A percentile compares a stretch with the other conserved stretches of the same genome.
Evolutionary conservation across 2,888 invertebrate genomes (phyloP).

Genomic region (Nomada fucata): DNA sequence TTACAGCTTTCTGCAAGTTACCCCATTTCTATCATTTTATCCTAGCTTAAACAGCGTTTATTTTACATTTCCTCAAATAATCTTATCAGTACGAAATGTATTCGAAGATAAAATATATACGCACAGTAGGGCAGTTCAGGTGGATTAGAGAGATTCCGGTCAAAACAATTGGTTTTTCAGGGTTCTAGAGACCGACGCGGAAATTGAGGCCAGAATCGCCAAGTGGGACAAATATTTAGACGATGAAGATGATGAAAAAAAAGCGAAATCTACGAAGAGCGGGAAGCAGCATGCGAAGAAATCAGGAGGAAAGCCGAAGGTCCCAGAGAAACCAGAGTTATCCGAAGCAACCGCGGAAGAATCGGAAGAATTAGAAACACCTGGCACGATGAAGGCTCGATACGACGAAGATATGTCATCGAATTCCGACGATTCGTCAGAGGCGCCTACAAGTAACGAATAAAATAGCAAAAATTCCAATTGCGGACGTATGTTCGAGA

Average conservation of each 20-base stretch:
- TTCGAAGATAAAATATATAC: too few relatives aligned
- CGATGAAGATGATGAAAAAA: slow-evolving; percentile 84
- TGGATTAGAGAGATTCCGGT: too few relatives aligned
- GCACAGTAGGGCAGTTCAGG: not conserved
- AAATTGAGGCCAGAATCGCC: slow-evolving; percentile 91
- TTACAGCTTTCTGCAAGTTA: too few relatives aligned
- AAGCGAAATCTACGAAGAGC: slow-evolving; percentile 8
- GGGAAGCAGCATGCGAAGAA: slow-evolving; percentile 11
- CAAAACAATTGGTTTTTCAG: slow-evolving; percentile 80
- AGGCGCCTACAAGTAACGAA: not conserved
- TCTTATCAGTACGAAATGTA: not conserved
- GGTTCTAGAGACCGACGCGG: slow-evolving; percentile 95
- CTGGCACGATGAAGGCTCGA: not conserved
- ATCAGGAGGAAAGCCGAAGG: not conserved
- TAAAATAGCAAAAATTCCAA: not conserved
- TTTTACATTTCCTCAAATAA: not conserved
- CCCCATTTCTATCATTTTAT: too few relatives aligned
- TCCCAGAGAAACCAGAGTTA: not conserved
- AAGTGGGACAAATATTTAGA: slow-evolving; percentile 95
- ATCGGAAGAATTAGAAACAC: not conserved
- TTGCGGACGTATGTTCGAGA: not conserved
- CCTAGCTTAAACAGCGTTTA: not conserved
- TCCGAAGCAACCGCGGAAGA: not conserved
- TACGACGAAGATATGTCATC: not conserved
- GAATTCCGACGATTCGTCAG: not conserved